Conservation (phyloP, 1,140 invertebrate species). For the Pachyrhynchus sulphureomaculatus region DNA sequence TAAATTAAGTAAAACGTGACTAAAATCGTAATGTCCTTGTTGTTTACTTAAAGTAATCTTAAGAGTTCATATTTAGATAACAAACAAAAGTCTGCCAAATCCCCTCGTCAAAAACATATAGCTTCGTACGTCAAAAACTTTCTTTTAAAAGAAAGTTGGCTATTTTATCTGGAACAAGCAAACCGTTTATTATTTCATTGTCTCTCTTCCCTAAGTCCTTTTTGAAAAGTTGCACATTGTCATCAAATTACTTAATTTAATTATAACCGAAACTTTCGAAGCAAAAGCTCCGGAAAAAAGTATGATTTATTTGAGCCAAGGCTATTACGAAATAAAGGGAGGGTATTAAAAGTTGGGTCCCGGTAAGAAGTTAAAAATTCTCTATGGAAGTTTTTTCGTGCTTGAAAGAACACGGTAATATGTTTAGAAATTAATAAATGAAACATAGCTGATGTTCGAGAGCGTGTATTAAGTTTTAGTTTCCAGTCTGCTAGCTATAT, state of each 20-base stretch:
- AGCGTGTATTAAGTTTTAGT: too few relatives aligned
- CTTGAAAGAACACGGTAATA: slow-evolving; percentile 25
- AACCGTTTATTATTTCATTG: slow-evolving; percentile 26
- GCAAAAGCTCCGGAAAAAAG: slow-evolving; percentile 21
- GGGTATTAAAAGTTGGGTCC: slow-evolving; percentile 24
- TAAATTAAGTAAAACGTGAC: too few relatives aligned
- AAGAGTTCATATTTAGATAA: too few relatives aligned
- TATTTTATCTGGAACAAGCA: slow-evolving; percentile 12
- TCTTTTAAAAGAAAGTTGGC: slow-evolving; percentile 10
- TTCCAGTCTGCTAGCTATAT: too few relatives aligned
- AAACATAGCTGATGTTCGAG: too few relatives aligned
- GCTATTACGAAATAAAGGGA: slow-evolving; percentile 28
- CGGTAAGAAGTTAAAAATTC: slow-evolving; percentile 29
- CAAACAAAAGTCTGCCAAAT: too few relatives aligned
- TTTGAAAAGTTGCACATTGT: slow-evolving; percentile 27
- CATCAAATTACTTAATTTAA: slow-evolving; percentile 29
- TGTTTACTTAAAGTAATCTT: too few relatives aligned
- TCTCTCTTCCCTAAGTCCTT: slow-evolving; percentile 16
- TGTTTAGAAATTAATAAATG: slow-evolving; percentile 25
- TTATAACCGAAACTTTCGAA: slow-evolving; percentile 23
- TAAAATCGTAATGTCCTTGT: too few relatives aligned
- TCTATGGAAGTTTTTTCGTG: slow-evolving; percentile 16
- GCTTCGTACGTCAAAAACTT: too few relatives aligned
- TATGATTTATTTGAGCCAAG: slow-evolving; percentile 27
- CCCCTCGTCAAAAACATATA: too few relatives aligned